A percentile compares a stretch with the other conserved stretches of the same genome.
Conservation (phyloP, 2,113 vertebrate genomes). For the Ondatra zibethicus region DNA sequence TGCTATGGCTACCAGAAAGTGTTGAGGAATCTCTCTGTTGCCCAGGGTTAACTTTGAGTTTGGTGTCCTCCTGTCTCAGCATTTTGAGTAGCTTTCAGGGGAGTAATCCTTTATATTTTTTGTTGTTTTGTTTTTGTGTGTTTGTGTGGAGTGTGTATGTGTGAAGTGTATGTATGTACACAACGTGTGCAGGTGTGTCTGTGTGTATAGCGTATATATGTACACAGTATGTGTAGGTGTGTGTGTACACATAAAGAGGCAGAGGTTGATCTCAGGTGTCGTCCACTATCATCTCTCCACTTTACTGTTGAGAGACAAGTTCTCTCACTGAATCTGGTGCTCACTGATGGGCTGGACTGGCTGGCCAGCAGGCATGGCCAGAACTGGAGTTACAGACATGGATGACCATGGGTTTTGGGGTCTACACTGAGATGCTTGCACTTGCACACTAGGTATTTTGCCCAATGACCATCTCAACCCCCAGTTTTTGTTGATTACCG, state of each 20-base stretch:
- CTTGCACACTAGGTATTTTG: background rate
- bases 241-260: background rate
- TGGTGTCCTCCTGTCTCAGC: background rate
- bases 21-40: background rate
- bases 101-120: background rate
- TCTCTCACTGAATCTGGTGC: background rate
- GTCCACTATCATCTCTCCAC: background rate
- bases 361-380: background rate
- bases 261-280: background rate
- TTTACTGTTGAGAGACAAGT: background rate
- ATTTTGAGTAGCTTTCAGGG: background rate
- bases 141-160: background rate
- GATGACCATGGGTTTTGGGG: background rate
- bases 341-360: background rate
- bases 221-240: background rate
- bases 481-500: conserved; percentile 20
- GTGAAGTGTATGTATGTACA: background rate
- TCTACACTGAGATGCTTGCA: background rate
- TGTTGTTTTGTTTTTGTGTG: background rate
- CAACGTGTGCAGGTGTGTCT: background rate
- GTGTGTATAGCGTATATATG: background rate
- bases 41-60: background rate
- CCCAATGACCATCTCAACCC: background rate
- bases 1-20: background rate
- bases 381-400: background rate